phyloP scores from a whole-genome alignment of 2,797 vertebrate species.

The Fratercula arctica region DNA sequence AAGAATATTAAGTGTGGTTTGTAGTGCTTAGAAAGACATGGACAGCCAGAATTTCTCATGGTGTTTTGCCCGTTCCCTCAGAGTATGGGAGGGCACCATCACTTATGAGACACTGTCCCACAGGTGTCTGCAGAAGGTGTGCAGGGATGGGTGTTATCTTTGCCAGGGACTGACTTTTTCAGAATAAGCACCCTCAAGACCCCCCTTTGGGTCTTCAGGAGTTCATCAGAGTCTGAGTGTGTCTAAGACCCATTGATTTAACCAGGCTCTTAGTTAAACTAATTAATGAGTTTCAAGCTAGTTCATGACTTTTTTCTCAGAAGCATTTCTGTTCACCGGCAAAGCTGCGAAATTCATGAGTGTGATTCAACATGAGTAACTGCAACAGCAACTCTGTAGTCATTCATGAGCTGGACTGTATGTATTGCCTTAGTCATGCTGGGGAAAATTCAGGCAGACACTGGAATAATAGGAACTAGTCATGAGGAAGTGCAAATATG shows the following conservation, averaged over 20 bases:
- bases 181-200: background rate
- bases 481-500: constrained; percentile 32
- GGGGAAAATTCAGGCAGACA: constrained; percentile 4
- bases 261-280: background rate
- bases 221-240: background rate
- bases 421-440: constrained; percentile 6
- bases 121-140: background rate
- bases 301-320: background rate
- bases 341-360: background rate
- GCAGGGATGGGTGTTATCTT: background rate
- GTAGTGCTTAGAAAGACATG: background rate
- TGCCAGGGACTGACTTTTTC: background rate
- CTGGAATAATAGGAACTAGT: constrained; percentile 47
- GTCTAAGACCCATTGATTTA: background rate
- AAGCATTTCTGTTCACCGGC: background rate
- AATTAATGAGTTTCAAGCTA: background rate
- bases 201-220: background rate
- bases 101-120: rapidly evolving
- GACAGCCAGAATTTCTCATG: background rate
- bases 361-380: background rate
- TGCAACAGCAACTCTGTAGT: background rate
- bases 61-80: background rate
- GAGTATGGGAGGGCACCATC: background rate
- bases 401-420: background rate
- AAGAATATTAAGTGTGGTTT: background rate